A percentile compares a stretch with the other conserved stretches of the same genome.
phyloP scores from a whole-genome alignment of 2,888 invertebrate genomes.

The Pseudanteris insignis region DNA sequence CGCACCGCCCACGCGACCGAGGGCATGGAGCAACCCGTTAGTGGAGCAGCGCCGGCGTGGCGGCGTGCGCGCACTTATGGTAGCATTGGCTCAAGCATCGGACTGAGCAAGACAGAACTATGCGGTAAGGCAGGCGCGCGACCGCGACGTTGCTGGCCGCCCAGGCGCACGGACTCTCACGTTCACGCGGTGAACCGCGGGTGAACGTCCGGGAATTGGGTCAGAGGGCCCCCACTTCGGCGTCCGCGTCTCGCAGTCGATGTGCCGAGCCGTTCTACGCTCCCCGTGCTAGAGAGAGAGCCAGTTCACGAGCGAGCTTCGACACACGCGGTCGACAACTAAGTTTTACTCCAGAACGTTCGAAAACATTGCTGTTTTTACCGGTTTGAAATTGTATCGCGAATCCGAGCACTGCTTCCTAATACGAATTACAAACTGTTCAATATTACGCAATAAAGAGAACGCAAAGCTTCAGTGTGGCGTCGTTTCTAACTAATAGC shows the following conservation, averaged over 20 bases:
- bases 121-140: slow-evolving; percentile 39
- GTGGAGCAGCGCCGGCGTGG: slow-evolving; percentile 51
- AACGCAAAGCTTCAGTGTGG: too few species aligned
- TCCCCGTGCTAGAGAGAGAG: slow-evolving; percentile 62
- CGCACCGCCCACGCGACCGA: slow-evolving; percentile 61
- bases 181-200: slow-evolving; percentile 73
- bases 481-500: too few species aligned
- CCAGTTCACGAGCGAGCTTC: slow-evolving; percentile 65
- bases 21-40: slow-evolving; percentile 56
- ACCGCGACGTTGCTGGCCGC: slow-evolving; percentile 47
- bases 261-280: slow-evolving; percentile 67
- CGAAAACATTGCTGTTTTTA: too few species aligned
- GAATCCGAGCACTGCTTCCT: background rate
- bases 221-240: slow-evolving; percentile 74
- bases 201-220: slow-evolving; percentile 83
- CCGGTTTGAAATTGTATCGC: too few species aligned
- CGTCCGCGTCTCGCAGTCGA: slow-evolving; percentile 69
- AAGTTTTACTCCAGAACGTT: background rate
- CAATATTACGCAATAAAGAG: too few species aligned
- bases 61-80: slow-evolving; percentile 54
- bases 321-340: slow-evolving; percentile 61
- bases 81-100: slow-evolving; percentile 61
- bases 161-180: slow-evolving; percentile 68
- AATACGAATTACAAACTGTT: too few species aligned
- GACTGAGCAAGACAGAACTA: slow-evolving; percentile 45